A percentile compares a stretch with the other conserved stretches of the same genome.
These are phyloP conservation scores for Terebella lapidaria DNA, from an alignment of 2,888 invertebrate species.

Conservation along the genomic window DNA sequence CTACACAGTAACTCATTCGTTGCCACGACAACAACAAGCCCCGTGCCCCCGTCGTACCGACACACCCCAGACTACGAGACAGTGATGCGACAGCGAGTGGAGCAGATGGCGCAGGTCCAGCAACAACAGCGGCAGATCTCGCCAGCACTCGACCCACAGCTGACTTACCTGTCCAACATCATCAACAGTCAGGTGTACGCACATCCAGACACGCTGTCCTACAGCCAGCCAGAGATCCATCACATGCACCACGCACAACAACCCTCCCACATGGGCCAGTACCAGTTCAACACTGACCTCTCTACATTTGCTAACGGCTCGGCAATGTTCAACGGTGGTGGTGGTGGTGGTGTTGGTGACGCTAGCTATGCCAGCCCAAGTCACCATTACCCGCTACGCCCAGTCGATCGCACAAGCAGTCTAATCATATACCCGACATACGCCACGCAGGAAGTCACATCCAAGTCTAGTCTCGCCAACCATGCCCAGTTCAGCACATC, in stretches of 20 bases:
- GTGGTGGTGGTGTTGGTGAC: not conserved
- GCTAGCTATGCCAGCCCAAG: not conserved
- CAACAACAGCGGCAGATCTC: not conserved
- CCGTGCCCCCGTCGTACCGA: slow-evolving; percentile 56
- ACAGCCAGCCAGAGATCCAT: slow-evolving; percentile 44
- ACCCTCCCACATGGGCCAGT: not conserved
- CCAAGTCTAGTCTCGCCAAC: not conserved
- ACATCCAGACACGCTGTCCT: slow-evolving; percentile 28
- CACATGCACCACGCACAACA: slow-evolving; percentile 17
- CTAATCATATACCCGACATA: slow-evolving; percentile 47
- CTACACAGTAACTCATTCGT: not conserved
- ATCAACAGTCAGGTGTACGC: not conserved
- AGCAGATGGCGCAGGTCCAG: slow-evolving; percentile 14
- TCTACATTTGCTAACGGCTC: not conserved
- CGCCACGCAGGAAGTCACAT: slow-evolving; percentile 47
- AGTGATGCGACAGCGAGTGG: slow-evolving; percentile 22
- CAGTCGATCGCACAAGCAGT: slow-evolving; percentile 34
- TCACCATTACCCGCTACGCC: slow-evolving; percentile 15
- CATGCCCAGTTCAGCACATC: slow-evolving; percentile 27
- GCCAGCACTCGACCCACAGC: not conserved
- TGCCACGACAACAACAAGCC: not conserved
- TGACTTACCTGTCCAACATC: slow-evolving; percentile 2
- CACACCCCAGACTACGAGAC: slow-evolving; percentile 88
- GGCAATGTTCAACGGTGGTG: not conserved
- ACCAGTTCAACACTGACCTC: not conserved